Conservation (phyloP, 2,797 vertebrate species). For the Notolepis coatsorum region DNA sequence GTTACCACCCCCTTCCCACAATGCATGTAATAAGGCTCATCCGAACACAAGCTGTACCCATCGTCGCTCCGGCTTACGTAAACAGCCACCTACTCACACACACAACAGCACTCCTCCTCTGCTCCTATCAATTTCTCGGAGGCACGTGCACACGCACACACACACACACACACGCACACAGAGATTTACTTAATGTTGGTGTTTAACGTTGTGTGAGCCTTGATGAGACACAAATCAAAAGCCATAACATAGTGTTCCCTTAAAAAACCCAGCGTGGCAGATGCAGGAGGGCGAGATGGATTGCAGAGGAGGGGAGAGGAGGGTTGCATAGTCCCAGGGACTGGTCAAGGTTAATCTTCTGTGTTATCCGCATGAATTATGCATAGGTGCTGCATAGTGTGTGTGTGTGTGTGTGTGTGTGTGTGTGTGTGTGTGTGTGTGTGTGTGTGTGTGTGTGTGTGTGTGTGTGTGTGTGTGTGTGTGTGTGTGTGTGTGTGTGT, state of each 20-base stretch:
- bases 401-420: conserved; percentile 7
- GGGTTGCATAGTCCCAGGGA: conserved; percentile 45
- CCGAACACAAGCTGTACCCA: conserved; percentile 3
- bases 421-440: conserved; percentile 3
- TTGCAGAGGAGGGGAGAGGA: neutral
- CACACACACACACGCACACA: too few relatives aligned
- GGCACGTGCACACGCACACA: conserved; percentile 10
- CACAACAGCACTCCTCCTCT: conserved; percentile 19
- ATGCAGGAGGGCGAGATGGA: too few relatives aligned
- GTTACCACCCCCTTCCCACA: conserved; percentile 11
- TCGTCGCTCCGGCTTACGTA: conserved; percentile 46
- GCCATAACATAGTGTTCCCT: too few relatives aligned
- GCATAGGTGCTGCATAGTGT: conserved; percentile 32
- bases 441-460: conserved; percentile 11
- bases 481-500: conserved; percentile 4
- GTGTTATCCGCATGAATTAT: conserved; percentile 58
- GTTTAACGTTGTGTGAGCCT: too few relatives aligned
- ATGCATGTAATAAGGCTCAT: neutral
- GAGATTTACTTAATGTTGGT: too few relatives aligned
- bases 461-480: conserved; percentile 2
- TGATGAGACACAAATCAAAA: too few relatives aligned
- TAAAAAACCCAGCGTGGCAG: too few relatives aligned
- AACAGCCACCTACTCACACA: conserved; percentile 47
- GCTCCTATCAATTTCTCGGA: conserved; percentile 24
- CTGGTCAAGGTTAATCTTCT: conserved; percentile 60